Evolutionary conservation across 1,140 invertebrate species (phyloP).

Genomic region (Leptoteleia sp.): DNA sequence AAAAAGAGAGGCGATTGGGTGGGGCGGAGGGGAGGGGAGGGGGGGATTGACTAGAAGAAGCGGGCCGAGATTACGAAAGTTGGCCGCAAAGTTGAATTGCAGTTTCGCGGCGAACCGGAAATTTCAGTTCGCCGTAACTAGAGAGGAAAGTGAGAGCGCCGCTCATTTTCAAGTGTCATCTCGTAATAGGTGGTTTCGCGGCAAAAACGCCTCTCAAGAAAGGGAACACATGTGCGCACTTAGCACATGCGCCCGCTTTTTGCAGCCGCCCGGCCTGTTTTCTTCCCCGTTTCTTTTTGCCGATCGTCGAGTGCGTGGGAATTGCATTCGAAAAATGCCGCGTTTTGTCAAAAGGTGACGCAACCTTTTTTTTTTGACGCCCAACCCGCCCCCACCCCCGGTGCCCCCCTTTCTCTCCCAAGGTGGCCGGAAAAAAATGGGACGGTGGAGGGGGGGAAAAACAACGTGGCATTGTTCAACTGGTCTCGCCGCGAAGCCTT

Average conservation of each 20-base stretch:
- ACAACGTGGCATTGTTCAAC: slow-evolving; percentile 42
- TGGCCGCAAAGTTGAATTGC: slow-evolving; percentile 42
- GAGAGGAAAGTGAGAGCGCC: slow-evolving; percentile 44
- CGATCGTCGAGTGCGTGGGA: slow-evolving; percentile 39
- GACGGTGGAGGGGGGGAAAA: too few relatives aligned
- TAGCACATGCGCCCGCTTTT: slow-evolving; percentile 53
- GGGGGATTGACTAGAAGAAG: background rate
- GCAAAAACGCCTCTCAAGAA: slow-evolving; percentile 48
- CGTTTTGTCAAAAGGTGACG: slow-evolving; percentile 44
- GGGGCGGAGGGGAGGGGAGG: too few relatives aligned
- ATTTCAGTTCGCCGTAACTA: slow-evolving; percentile 23
- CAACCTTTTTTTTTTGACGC: too few relatives aligned
- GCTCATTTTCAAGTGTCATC: slow-evolving; percentile 64
- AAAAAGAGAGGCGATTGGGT: too few relatives aligned
- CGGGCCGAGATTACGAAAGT: slow-evolving; percentile 56
- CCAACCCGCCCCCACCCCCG: too few relatives aligned
- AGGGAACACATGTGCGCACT: slow-evolving; percentile 46
- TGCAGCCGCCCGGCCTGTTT: slow-evolving; percentile 25
- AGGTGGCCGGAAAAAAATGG: slow-evolving; percentile 22
- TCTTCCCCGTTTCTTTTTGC: slow-evolving; percentile 31
- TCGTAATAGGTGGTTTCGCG: slow-evolving; percentile 53
- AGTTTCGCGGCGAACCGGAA: slow-evolving; percentile 37
- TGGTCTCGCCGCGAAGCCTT: slow-evolving; percentile 10
- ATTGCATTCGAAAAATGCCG: slow-evolving; percentile 48
- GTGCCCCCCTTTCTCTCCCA: slow-evolving; percentile 26